Evolutionary conservation across 2,113 vertebrate species (phyloP).

Genomic region (Anolis carolinensis): DNA sequence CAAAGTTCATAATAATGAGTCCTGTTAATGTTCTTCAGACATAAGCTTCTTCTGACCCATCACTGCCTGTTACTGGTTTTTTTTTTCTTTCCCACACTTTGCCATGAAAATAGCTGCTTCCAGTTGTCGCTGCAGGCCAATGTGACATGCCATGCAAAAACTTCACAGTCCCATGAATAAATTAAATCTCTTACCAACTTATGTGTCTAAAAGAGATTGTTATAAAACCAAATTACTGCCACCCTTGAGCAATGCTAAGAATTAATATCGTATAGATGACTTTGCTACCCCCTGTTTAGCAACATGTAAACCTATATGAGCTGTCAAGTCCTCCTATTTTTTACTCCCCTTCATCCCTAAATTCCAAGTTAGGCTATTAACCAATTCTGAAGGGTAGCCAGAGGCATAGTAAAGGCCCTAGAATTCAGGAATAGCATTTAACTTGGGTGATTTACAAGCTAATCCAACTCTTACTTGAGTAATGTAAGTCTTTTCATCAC

Average conservation of each 20-base stretch:
- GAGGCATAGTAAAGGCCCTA: constrained; percentile 9
- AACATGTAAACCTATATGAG: constrained; percentile 27
- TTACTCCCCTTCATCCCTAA: neutral
- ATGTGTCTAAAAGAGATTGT: constrained; percentile 39
- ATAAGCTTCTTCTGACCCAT: constrained; percentile 43
- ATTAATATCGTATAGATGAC: constrained; percentile 45
- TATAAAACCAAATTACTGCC: constrained; percentile 64
- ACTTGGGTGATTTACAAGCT: neutral
- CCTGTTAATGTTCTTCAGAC: constrained; percentile 40
- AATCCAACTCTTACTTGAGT: constrained; percentile 5
- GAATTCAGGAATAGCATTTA: constrained; percentile 4
- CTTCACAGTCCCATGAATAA: constrained; percentile 61
- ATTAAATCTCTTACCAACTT: constrained; percentile 60
- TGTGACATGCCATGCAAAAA: constrained; percentile 48
- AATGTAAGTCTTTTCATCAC: neutral
- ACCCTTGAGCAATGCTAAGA: constrained; percentile 50
- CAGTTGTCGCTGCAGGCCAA: constrained; percentile 29
- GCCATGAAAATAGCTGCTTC: constrained; percentile 57
- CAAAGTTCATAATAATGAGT: constrained; percentile 37
- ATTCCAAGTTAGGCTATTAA: constrained; percentile 27
- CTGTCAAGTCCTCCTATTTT: neutral
- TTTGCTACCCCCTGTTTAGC: constrained; percentile 44
- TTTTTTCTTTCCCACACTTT: constrained; percentile 44
- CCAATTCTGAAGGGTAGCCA: constrained; percentile 7
- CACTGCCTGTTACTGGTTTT: constrained; percentile 38